Evolutionary conservation across 2,113 vertebrate genomes (phyloP), one percentile per base, ranked within the genome.

Genomic region (Prunella himalayana): DNA sequence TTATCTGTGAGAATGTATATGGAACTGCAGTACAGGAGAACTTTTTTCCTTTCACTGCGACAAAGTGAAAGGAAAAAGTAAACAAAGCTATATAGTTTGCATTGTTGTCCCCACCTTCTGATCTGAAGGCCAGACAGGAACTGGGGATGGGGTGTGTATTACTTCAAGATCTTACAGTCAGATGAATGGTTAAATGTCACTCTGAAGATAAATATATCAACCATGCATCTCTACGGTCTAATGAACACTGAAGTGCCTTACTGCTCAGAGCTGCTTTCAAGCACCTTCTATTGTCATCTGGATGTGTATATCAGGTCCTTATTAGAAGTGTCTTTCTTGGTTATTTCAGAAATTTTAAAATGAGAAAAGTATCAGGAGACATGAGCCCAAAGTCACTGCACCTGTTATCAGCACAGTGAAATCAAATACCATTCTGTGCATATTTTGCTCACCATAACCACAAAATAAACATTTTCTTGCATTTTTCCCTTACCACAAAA

Each of bases 241-340:
- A 49, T 95, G 86, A 87, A 73, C 59, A 41, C 57, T 72, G 79
- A 60, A n/a, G 51, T 33, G 66, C 82, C 70, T 39, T 92, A 41
- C 73, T 96, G 79, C 76, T 93, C 60, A 82, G 87, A 95, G 92
- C 41, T 92, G 65, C 86, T 97, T 96, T 96, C 95, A 93, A 94
- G 89, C 76, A 92, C 84, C 90, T 92, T 90, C 82, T 97, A 41
- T 96, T 82, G 76, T 94, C 86, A 90, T 83, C 93, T 68, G 78
- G 63, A 76, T 82, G 27, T 84, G 70, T 50, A 60, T 73, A 54
- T 94, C 83, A 92, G 92, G 86, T 79, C 90, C 81, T 77, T 68
- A 61, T 68, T 94, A 50, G 59, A 97, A 91, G 47, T 70, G 20
- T 44, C 76, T 95, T 80, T 83, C 73, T 66, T 53, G 51, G 24